Conservation (phyloP, 2,888 invertebrate species). For the Pseudococcus jackbeardsleyi region DNA sequence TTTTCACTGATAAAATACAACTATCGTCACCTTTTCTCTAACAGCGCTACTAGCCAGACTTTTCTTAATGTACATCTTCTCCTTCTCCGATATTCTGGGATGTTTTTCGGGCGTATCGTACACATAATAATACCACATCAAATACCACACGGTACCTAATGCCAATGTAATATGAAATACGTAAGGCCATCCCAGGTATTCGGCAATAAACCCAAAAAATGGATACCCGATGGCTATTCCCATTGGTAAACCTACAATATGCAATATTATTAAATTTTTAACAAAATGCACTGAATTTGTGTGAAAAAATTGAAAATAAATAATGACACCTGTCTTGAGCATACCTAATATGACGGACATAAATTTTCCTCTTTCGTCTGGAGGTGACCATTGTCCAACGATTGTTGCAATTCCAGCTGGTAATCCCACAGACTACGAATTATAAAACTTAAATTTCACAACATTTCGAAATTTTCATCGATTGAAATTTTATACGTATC, state of each 20-base stretch:
- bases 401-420: constrained; percentile 84
- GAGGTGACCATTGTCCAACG: constrained; percentile 85
- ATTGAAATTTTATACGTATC: too few species aligned
- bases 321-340: background rate
- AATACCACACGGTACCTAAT: constrained; percentile 76
- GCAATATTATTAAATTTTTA: background rate
- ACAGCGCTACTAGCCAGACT: background rate
- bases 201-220: constrained; percentile 71
- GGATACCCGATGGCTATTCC: background rate
- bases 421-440: constrained; percentile 72
- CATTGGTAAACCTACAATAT: background rate
- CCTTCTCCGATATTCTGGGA: constrained; percentile 83
- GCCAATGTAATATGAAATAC: constrained; percentile 75
- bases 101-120: constrained; percentile 87
- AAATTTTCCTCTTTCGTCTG: constrained; percentile 81
- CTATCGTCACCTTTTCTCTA: constrained; percentile 13
- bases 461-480: background rate
- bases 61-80: constrained; percentile 73
- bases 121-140: constrained; percentile 84
- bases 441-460: background rate
- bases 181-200: constrained; percentile 87
- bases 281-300: too few species aligned
- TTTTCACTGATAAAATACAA: background rate
- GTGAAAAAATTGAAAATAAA: too few species aligned
- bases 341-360: background rate